Conservation (phyloP, 2,888 invertebrate genomes). For the Cephalotes varians region DNA sequence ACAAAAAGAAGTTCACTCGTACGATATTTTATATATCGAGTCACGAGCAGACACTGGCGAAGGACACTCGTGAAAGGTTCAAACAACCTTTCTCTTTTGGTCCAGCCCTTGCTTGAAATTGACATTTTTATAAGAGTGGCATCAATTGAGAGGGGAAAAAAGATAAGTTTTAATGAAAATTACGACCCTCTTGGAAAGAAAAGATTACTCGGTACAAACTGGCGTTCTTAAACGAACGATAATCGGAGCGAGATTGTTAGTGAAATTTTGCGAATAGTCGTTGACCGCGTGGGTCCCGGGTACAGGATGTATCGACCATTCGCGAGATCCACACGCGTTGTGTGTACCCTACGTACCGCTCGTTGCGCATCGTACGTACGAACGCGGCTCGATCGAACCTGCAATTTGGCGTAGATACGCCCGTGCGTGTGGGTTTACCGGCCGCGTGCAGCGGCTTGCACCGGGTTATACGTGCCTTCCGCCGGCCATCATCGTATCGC, state of each 20-base stretch:
- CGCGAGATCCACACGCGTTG: slow-evolving; percentile 22
- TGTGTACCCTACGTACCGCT: slow-evolving; percentile 31
- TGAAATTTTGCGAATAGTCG: slow-evolving; percentile 16
- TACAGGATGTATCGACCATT: slow-evolving; percentile 11
- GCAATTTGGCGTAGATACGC: slow-evolving; percentile 74
- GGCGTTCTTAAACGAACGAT: slow-evolving; percentile 11
- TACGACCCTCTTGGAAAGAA: neutral
- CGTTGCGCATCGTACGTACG: slow-evolving; percentile 27
- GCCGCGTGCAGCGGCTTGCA: slow-evolving; percentile 64
- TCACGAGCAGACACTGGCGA: neutral
- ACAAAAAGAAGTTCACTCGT: neutral
- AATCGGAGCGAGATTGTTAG: neutral
- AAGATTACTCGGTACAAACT: neutral
- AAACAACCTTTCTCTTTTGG: neutral
- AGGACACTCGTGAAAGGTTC: slow-evolving; percentile 16
- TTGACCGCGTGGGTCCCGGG: slow-evolving; percentile 10
- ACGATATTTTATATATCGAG: slow-evolving; percentile 8
- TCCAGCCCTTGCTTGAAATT: neutral
- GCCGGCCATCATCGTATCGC: slow-evolving; percentile 75
- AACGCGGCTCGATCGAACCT: slow-evolving; percentile 56
- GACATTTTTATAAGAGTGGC: slow-evolving; percentile 1
- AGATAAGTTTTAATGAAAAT: slow-evolving; percentile 12
- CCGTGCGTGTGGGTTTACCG: slow-evolving; percentile 75
- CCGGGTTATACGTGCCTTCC: slow-evolving; percentile 66
- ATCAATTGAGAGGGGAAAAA: neutral